phyloP scores from a whole-genome alignment of 1,140 invertebrate genomes.

The Bradysia coprophila region DNA sequence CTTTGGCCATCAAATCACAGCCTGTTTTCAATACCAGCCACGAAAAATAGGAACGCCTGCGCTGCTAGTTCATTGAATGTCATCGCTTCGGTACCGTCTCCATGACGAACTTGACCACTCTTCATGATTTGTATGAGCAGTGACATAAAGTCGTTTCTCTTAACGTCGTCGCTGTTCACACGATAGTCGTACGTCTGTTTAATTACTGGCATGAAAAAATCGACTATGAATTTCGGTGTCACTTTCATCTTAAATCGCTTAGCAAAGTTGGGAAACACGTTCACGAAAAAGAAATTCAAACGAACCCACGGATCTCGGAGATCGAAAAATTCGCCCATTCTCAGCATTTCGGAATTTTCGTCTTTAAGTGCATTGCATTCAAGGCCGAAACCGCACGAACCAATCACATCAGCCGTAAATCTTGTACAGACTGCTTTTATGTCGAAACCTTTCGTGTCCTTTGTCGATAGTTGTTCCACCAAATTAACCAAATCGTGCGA shows the following conservation, averaged over 20 bases:
- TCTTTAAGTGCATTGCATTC: neutral
- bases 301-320: neutral
- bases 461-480: too few species aligned
- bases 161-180: conserved; percentile 21
- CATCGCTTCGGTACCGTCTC: conserved; percentile 18
- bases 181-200: conserved; percentile 31
- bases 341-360: neutral
- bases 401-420: conserved; percentile 12
- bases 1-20: neutral
- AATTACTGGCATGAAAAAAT: conserved; percentile 32
- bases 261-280: neutral
- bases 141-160: conserved; percentile 37
- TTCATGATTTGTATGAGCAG: conserved; percentile 34
- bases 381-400: neutral
- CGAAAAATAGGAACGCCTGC: conserved; percentile 8
- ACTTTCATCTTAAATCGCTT: conserved; percentile 14
- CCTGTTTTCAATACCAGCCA: conserved; percentile 8
- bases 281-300: neutral
- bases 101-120: conserved; percentile 20
- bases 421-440: too few species aligned
- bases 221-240: conserved; percentile 17
- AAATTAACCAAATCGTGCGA: conserved; percentile 13
- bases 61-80: conserved; percentile 7
- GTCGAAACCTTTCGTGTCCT: too few species aligned
- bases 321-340: conserved; percentile 7